Evolutionary conservation across 1,140 invertebrate species (phyloP).

Genomic region (Ceratina japonica): DNA sequence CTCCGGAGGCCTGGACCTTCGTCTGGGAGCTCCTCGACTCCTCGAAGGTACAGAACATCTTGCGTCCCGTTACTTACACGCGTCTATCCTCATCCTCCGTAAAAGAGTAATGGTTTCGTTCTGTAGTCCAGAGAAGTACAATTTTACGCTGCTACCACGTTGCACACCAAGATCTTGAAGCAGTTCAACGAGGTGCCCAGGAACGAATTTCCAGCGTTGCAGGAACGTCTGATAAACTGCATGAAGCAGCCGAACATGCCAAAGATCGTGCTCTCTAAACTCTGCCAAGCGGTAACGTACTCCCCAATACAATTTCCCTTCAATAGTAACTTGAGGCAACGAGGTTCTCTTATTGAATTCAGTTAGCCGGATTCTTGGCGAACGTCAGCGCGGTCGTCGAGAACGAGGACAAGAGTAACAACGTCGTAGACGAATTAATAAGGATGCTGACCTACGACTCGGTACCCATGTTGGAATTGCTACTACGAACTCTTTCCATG

Average conservation of each 20-base stretch:
- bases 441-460: slow-evolving; percentile 72
- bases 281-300: slow-evolving; percentile 89
- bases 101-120: background rate
- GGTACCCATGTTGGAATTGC: slow-evolving; percentile 59
- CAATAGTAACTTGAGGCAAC: background rate
- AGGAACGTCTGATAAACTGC: slow-evolving; percentile 87
- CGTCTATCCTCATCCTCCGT: background rate
- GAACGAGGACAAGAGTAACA: slow-evolving; percentile 55
- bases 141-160: slow-evolving; percentile 94
- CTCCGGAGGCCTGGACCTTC: slow-evolving; percentile 92
- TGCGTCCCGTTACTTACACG: background rate
- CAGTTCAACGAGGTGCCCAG: slow-evolving; percentile 91
- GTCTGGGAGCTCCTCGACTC: slow-evolving; percentile 91
- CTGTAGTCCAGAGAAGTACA: slow-evolving; percentile 91
- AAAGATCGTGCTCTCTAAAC: slow-evolving; percentile 90
- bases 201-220: slow-evolving; percentile 87
- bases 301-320: background rate
- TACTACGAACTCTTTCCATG: slow-evolving; percentile 83
- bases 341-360: slow-evolving; percentile 48
- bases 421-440: slow-evolving; percentile 71
- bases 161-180: slow-evolving; percentile 92
- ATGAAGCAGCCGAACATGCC: slow-evolving; percentile 87
- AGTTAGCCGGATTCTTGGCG: slow-evolving; percentile 72
- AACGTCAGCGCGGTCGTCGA: slow-evolving; percentile 57
- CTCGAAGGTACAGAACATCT: slow-evolving; percentile 81